These are phyloP conservation scores for Phainopepla nitens DNA, from an alignment of 2,113 vertebrate species.

Conservation along the genomic window DNA sequence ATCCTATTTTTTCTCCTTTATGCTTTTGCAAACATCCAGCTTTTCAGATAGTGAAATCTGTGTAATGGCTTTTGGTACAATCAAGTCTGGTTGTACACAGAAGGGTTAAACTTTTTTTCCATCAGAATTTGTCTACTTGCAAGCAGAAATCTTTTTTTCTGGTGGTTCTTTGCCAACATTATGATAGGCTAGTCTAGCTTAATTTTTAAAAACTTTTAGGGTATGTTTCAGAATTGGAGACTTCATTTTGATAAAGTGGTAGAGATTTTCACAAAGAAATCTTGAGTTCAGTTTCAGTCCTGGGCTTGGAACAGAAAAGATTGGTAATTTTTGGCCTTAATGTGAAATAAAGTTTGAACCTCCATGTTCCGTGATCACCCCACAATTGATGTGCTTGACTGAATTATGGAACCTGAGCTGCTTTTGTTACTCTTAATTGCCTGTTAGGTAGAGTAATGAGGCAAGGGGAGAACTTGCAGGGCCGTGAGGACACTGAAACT, in stretches of 20 bases:
- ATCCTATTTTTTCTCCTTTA: background rate
- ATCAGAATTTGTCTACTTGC: background rate
- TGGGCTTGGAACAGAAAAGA: background rate
- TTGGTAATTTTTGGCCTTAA: background rate
- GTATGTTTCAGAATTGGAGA: background rate
- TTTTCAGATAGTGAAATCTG: background rate
- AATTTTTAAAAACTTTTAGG: background rate
- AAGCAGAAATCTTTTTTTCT: background rate
- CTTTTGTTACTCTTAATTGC: background rate
- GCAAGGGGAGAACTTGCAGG: background rate
- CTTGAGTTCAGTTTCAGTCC: background rate
- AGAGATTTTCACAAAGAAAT: background rate
- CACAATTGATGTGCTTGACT: accelerated
- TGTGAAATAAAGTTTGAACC: background rate
- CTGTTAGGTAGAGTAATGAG: background rate
- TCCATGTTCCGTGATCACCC: background rate
- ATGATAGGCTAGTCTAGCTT: background rate
- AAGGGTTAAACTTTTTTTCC: background rate
- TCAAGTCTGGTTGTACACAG: background rate
- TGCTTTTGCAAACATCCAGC: background rate
- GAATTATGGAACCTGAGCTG: background rate
- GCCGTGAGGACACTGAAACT: background rate
- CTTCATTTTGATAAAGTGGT: background rate
- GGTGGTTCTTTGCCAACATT: background rate
- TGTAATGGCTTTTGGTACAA: background rate